Conservation (phyloP, 1,140 invertebrate genomes). For the Mycetomoellerius zeteki region DNA sequence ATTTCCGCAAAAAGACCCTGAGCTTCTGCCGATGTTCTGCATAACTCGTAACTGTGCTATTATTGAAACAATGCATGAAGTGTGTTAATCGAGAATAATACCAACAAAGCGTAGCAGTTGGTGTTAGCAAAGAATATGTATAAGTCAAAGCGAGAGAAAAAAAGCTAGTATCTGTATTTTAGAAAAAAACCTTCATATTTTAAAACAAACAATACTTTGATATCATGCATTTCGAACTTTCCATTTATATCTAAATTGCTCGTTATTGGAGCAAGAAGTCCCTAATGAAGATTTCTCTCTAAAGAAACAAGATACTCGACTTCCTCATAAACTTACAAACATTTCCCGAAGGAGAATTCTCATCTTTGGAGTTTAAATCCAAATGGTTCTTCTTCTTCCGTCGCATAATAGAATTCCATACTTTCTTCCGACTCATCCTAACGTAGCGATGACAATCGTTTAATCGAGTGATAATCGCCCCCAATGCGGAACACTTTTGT, state of each 20-base stretch:
- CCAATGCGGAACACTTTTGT: background rate
- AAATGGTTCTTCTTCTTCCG: conserved; percentile 83
- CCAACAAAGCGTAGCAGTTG: background rate
- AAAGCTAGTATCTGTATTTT: background rate
- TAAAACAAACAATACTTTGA: background rate
- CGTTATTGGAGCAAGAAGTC: background rate
- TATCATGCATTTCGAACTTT: background rate
- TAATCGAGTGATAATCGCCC: background rate
- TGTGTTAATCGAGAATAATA: conserved; percentile 30
- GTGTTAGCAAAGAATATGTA: background rate
- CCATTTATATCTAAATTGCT: background rate
- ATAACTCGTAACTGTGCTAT: background rate
- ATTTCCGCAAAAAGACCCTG: conserved; percentile 72
- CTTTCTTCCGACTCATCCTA: conserved; percentile 84
- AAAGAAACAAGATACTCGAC: background rate
- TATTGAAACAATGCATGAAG: conserved; percentile 39
- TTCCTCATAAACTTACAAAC: conserved; percentile 76
- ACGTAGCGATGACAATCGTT: background rate
- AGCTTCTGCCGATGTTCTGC: conserved; percentile 23
- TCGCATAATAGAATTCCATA: conserved; percentile 85
- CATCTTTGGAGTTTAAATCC: conserved; percentile 76
- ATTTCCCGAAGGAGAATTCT: conserved; percentile 67
- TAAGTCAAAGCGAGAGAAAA: background rate
- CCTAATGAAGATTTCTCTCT: conserved; percentile 9
- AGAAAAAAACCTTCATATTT: conserved; percentile 23